Conservation (phyloP, 2,113 vertebrate species). For the Astatoreochromis straeleni region DNA sequence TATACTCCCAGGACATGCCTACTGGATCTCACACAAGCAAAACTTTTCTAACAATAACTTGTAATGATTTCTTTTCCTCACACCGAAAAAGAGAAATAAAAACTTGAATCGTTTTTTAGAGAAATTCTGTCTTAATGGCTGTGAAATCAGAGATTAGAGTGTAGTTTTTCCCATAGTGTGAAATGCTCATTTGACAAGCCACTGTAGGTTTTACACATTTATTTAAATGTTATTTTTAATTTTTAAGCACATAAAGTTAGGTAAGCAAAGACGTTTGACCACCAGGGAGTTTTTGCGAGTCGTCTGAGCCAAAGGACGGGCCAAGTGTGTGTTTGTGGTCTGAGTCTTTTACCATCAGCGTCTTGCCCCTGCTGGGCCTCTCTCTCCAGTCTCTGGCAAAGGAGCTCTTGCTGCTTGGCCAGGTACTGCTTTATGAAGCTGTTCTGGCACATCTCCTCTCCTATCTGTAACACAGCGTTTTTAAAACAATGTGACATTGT, state of each 20-base stretch:
- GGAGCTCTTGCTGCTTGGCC: slow-evolving; percentile 90
- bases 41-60: not conserved
- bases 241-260: not conserved
- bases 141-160: not conserved
- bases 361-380: slow-evolving; percentile 83
- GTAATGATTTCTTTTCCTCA: not conserved
- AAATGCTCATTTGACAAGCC: not conserved
- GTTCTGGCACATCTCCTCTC: slow-evolving; percentile 94
- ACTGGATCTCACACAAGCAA: not conserved
- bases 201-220: not conserved
- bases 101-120: not conserved
- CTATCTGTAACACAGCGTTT: slow-evolving; percentile 71
- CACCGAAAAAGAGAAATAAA: not conserved
- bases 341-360: slow-evolving; percentile 69
- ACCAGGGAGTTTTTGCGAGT: not conserved
- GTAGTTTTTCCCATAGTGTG: not conserved
- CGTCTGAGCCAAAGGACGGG: not conserved
- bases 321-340: not conserved
- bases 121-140: not conserved
- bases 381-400: slow-evolving; percentile 81
- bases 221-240: not conserved
- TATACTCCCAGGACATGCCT: not conserved
- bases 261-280: not conserved
- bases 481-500: not conserved
- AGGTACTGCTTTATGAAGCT: slow-evolving; percentile 94